phyloP scores from a whole-genome alignment of 2,888 invertebrate genomes.

The Alentia gelatinosa region DNA sequence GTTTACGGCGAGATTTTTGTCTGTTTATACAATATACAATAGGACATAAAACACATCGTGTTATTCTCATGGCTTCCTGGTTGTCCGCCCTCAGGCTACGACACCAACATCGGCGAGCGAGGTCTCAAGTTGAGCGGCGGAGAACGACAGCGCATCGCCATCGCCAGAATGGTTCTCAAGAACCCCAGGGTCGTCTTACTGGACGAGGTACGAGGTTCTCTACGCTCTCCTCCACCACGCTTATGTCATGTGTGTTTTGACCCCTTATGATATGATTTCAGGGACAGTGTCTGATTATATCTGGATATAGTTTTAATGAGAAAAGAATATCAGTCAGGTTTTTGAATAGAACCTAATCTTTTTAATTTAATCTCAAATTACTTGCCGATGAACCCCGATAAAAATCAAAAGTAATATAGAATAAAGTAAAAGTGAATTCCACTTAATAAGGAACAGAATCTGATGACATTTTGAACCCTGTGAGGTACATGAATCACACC shows the following conservation, averaged over 20 bases:
- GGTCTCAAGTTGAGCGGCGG: conserved; percentile 95
- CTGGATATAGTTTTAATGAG: background rate
- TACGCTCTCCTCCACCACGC: no score
- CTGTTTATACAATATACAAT: background rate
- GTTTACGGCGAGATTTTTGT: background rate
- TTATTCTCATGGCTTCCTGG: background rate
- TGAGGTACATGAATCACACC: no score
- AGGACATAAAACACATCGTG: background rate
- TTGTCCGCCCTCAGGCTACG: conserved; percentile 69
- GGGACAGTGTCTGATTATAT: background rate
- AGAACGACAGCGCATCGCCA: conserved; percentile 96
- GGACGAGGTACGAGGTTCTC: conserved; percentile 88
- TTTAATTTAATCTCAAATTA: background rate
- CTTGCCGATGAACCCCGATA: background rate
- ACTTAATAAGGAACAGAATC: no score
- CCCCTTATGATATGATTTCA: background rate
- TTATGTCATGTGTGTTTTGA: background rate
- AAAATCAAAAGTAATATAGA: no score
- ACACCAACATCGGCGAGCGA: conserved; percentile 88
- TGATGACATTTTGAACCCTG: no score
- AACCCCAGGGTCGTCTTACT: conserved; percentile 92
- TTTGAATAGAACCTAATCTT: background rate
- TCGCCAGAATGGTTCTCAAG: conserved; percentile 94
- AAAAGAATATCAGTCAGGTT: background rate
- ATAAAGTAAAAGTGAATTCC: no score